Evolutionary conservation across 2,888 invertebrate species (phyloP), one percentile per base, ranked within the genome.

Genomic region (Craniophora ligustri): DNA sequence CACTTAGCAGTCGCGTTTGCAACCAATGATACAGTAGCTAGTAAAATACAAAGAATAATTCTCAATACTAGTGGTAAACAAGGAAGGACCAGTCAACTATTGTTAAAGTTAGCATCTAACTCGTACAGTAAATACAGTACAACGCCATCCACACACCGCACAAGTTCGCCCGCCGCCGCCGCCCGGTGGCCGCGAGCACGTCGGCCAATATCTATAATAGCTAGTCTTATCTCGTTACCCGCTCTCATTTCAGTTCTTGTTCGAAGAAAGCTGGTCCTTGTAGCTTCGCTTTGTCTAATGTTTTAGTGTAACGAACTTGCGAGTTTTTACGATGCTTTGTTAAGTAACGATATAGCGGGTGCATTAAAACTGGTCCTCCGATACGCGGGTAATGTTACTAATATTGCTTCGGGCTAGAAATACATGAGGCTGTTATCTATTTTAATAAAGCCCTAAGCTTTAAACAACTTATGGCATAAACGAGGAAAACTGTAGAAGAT

Each of bases 231-330:
- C 76, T 72, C 55, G 53, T 66, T 61, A 69, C 67, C 49, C 54
- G 50, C 67, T 67, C 76, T 76, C 69, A 68, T 75, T 68, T 56
- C 65, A 72, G 51, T 75, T 72, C 62, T 55, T 45, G 50, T 42
- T 45, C 38, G 41, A 35, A 53, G 46, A 40, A 47, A 41, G 46
- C 53, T 42, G 32, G 16, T 41, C 13, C 34, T 16, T 44, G 28
- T 28, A 49, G 41, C 61, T 56, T 41, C 41, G 55, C 64, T 60
- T 61, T 60, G 74, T 76, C 51, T 72, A 58, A 70, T 54, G 53
- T 38, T 40, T 31, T 31, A 26, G 38, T 26, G 41, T 36, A 38
- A 44, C 32, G 31, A 51, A 42, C 54, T 58, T 35, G 5, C 35
- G 11, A 6, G 19, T 35, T 49, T 48, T 44, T 49, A 40, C 47